Conservation (phyloP, 2,888 invertebrate genomes). For the Idaea dimidiata region DNA sequence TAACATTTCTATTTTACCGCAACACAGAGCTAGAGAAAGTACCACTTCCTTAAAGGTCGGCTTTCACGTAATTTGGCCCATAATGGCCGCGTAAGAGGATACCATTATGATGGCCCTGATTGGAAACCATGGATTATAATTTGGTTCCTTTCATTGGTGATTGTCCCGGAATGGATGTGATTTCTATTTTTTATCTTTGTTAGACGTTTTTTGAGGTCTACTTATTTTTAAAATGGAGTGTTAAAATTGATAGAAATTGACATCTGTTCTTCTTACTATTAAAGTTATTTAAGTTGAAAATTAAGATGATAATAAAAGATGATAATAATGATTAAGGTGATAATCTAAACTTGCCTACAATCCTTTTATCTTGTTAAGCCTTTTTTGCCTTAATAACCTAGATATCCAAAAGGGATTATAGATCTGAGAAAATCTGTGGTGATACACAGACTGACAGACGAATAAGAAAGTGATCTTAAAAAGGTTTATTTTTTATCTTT, state of each 20-base stretch:
- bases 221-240: neutral
- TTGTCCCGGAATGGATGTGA: slow-evolving; percentile 19
- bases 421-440: no score
- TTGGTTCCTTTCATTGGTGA: slow-evolving; percentile 29
- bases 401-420: no score
- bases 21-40: slow-evolving; percentile 45
- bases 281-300: no score
- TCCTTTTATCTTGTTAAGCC: no score
- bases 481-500: no score
- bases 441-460: no score
- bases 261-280: no score
- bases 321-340: no score
- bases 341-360: no score
- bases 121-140: slow-evolving; percentile 39
- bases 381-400: no score
- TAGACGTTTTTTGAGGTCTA: neutral
- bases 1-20: slow-evolving; percentile 13
- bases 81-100: slow-evolving; percentile 54
- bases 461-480: no score
- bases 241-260: neutral
- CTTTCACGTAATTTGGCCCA: slow-evolving; percentile 60
- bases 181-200: slow-evolving; percentile 1
- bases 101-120: slow-evolving; percentile 52
- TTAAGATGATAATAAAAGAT: no score
- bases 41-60: slow-evolving; percentile 46